Percentiles rank a stretch among this genome's conserved stretches.
Evolutionary conservation across 1,140 invertebrate genomes (phyloP).

Genomic region (Lutraria rhynchaena): DNA sequence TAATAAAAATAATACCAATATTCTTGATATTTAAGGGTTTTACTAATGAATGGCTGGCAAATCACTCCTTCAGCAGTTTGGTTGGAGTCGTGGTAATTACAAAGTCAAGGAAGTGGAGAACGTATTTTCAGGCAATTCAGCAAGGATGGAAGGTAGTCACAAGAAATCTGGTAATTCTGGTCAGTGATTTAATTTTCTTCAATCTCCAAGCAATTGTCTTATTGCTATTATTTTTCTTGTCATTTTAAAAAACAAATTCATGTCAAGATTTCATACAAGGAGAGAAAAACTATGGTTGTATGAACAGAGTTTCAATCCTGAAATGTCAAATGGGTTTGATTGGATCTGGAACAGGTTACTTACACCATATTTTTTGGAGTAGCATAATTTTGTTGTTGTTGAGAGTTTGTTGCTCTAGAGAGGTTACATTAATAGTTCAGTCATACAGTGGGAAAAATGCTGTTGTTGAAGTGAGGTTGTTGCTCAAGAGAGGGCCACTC

Average conservation of each 20-base stretch:
- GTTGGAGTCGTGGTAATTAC: constrained; percentile 29
- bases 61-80: constrained; percentile 31
- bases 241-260: background rate
- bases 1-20: too few species aligned
- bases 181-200: too few species aligned
- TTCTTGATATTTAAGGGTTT: background rate
- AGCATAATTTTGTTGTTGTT: too few species aligned
- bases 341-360: background rate
- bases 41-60: constrained; percentile 48
- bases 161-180: constrained; percentile 19
- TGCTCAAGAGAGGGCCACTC: too few species aligned
- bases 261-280: background rate
- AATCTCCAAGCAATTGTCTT: background rate
- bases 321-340: background rate
- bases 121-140: background rate
- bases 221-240: background rate
- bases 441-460: too few species aligned
- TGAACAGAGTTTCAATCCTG: background rate
- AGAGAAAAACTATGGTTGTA: background rate
- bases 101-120: constrained; percentile 22
- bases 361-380: background rate
- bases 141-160: constrained; percentile 21
- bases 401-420: too few species aligned
- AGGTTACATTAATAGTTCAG: too few species aligned
- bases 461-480: too few species aligned